Evolutionary conservation across 2,797 vertebrate genomes (phyloP).

Genomic region (Salmo trutta): DNA sequence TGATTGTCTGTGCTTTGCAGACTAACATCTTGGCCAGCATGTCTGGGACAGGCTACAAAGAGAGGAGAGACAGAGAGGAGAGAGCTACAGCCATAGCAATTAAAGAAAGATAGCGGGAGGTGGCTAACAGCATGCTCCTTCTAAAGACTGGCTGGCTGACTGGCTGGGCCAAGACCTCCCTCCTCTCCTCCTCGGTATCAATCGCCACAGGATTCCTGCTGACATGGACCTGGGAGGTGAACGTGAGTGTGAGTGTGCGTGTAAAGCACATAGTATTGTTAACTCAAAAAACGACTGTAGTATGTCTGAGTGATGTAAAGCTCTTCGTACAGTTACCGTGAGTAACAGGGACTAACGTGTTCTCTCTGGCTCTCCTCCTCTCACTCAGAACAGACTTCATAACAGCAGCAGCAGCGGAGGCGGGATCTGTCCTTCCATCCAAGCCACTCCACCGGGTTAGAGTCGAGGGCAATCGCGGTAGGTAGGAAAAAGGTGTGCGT

Average conservation of each 20-base stretch:
- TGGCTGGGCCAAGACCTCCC: neutral
- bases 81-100: conserved; percentile 42
- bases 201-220: neutral
- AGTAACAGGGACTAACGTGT: too few relatives aligned
- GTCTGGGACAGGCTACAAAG: conserved; percentile 46
- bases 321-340: too few relatives aligned
- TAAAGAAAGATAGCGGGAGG: conserved; percentile 30
- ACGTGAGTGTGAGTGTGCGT: neutral
- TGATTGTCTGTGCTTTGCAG: conserved; percentile 60
- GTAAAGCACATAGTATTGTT: neutral
- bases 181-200: neutral
- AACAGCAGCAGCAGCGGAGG: too few relatives aligned
- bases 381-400: too few relatives aligned
- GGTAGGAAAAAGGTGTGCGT: too few relatives aligned
- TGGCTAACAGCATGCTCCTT: conserved; percentile 6
- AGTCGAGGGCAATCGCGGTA: too few relatives aligned
- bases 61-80: neutral
- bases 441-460: too few relatives aligned
- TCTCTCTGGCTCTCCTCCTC: too few relatives aligned
- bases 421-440: too few relatives aligned
- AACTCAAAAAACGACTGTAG: too few relatives aligned
- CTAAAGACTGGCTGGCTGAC: neutral
- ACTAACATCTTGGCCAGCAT: conserved; percentile 57
- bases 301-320: too few relatives aligned
- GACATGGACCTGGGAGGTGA: neutral